phyloP scores from a whole-genome alignment of 64 coral and sea anemone genomes.

The Pocillopora damicornis region DNA sequence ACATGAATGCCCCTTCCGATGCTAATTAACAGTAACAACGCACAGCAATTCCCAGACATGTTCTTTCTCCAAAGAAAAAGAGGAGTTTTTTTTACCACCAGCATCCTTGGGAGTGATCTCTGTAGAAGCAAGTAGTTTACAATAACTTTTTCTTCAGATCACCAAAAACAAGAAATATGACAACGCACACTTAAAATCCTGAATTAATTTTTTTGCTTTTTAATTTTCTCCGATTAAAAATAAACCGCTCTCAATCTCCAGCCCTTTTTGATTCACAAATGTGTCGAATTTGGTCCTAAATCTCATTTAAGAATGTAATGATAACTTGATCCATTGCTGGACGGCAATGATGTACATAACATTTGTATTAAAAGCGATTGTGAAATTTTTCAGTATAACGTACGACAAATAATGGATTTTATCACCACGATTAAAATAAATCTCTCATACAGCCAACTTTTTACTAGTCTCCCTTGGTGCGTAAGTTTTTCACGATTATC shows the following conservation, averaged over 20 bases:
- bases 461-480: background rate
- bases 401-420: background rate
- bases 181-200: too few species aligned
- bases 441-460: background rate
- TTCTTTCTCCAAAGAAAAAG: too few species aligned
- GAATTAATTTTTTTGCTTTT: background rate
- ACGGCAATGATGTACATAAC: background rate
- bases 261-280: background rate
- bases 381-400: background rate
- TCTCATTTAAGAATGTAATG: background rate
- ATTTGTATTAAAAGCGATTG: background rate
- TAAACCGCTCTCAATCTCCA: background rate
- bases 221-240: background rate
- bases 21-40: constrained; percentile 19
- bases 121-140: too few species aligned
- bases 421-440: background rate
- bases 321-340: background rate
- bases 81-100: too few species aligned
- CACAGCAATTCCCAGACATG: too few species aligned
- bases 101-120: too few species aligned
- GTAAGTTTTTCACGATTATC: too few species aligned
- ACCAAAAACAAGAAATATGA: too few species aligned
- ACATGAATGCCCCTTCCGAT: constrained; percentile 38
- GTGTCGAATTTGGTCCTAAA: background rate
- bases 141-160: too few species aligned